phyloP scores from a whole-genome alignment of 2,113 vertebrate species.

The Delphinus delphis region DNA sequence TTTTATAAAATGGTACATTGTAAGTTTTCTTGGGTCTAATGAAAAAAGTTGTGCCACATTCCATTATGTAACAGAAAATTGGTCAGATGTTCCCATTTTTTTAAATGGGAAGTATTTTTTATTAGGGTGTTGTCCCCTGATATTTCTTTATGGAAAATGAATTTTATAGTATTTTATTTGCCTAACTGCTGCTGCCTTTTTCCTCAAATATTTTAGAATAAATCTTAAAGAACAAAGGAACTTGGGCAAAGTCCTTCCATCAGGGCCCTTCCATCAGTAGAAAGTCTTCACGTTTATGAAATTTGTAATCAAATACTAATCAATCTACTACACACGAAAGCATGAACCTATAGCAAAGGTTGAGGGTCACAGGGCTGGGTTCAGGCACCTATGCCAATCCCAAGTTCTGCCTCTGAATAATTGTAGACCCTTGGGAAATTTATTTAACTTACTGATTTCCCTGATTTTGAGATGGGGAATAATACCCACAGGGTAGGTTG shows the following conservation, averaged over 20 bases:
- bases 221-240: background rate
- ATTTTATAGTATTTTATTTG: conserved; percentile 22
- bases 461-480: background rate
- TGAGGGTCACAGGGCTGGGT: background rate
- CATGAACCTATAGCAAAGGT: background rate
- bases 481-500: background rate
- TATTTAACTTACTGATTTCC: background rate
- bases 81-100: background rate
- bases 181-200: background rate
- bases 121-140: background rate
- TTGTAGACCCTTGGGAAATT: background rate
- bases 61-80: background rate
- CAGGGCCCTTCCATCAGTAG: background rate
- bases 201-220: background rate
- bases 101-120: background rate
- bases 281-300: background rate
- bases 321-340: background rate
- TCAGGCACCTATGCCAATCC: background rate
- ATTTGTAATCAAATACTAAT: background rate
- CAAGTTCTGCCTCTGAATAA: background rate
- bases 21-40: background rate
- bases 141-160: conserved; percentile 13
- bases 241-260: background rate
- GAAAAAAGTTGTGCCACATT: background rate
- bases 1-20: background rate